Evolutionary conservation across 2,113 vertebrate species (phyloP).

Genomic region (Egretta garzetta): DNA sequence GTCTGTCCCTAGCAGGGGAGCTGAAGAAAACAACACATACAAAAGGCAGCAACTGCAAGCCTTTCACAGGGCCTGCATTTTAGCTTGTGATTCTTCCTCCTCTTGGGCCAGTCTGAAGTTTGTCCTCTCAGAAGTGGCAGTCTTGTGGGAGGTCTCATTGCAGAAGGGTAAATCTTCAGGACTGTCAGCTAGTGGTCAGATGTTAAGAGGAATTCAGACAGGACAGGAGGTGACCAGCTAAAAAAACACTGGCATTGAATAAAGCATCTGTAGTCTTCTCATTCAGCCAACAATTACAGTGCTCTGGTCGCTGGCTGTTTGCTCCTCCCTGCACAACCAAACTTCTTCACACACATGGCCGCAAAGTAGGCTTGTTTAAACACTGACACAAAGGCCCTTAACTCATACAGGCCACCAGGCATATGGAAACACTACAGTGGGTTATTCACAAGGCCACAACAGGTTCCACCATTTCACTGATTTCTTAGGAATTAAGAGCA

Average conservation of each 20-base stretch:
- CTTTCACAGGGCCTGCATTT: neutral
- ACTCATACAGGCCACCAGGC: neutral
- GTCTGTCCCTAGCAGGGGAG: neutral
- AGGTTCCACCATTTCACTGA: neutral
- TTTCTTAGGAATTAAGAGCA: neutral
- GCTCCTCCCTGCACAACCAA: neutral
- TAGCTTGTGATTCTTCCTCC: neutral
- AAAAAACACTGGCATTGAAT: neutral
- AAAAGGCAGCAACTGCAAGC: neutral
- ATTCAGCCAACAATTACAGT: accelerated
- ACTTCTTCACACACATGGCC: neutral
- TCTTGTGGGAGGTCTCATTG: neutral
- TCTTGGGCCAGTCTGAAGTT: neutral
- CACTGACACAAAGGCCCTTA: neutral
- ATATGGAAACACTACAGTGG: neutral
- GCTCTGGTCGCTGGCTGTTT: neutral
- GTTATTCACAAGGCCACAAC: neutral
- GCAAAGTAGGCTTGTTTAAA: neutral
- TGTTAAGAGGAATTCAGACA: neutral
- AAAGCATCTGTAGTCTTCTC: neutral
- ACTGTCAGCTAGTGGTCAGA: neutral
- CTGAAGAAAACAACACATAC: neutral
- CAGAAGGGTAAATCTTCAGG: neutral
- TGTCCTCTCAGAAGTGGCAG: neutral
- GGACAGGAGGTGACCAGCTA: conserved; percentile 12